These are phyloP conservation scores for Paratrypauchen microcephalus DNA, from an alignment of 2,797 vertebrate genomes.

Conservation along the genomic window DNA sequence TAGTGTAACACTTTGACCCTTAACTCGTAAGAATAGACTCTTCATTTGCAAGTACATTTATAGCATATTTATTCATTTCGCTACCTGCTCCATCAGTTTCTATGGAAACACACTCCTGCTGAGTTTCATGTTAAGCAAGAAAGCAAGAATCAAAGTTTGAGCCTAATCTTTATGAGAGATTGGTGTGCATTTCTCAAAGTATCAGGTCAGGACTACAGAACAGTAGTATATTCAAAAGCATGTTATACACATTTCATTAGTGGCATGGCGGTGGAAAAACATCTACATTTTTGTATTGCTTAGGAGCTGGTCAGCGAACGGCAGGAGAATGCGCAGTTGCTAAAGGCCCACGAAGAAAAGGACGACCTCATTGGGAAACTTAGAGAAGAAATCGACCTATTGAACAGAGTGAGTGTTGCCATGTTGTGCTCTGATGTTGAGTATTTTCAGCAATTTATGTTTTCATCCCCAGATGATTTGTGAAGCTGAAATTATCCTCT, in stretches of 20 bases:
- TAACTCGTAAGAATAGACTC: constrained; percentile 13
- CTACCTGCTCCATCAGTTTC: constrained; percentile 30
- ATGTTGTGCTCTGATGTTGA: constrained; percentile 17
- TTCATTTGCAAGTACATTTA: constrained; percentile 4
- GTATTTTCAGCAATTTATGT: constrained; percentile 37
- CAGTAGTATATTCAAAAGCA: not conserved
- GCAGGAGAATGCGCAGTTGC: constrained; percentile 85
- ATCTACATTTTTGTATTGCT: constrained; percentile 28
- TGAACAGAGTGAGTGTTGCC: constrained; percentile 88
- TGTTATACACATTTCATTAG: not conserved
- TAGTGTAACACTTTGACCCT: not conserved
- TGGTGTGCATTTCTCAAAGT: not conserved
- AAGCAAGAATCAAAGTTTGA: constrained; percentile 20
- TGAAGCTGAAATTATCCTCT: constrained; percentile 40
- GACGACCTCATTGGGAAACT: constrained; percentile 92
- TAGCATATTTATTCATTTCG: constrained; percentile 12
- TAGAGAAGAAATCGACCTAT: constrained; percentile 94
- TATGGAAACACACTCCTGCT: constrained; percentile 46
- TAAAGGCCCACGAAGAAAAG: constrained; percentile 89
- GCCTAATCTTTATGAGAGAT: not conserved
- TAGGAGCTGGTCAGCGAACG: constrained; percentile 89
- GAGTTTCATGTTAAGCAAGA: constrained; percentile 9
- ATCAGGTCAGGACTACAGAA: not conserved
- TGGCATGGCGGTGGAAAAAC: not conserved
- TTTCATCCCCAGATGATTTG: constrained; percentile 22